These are phyloP conservation scores for Buphagus erythrorhynchus DNA, from an alignment of 2,797 vertebrate species.

Conservation along the genomic window DNA sequence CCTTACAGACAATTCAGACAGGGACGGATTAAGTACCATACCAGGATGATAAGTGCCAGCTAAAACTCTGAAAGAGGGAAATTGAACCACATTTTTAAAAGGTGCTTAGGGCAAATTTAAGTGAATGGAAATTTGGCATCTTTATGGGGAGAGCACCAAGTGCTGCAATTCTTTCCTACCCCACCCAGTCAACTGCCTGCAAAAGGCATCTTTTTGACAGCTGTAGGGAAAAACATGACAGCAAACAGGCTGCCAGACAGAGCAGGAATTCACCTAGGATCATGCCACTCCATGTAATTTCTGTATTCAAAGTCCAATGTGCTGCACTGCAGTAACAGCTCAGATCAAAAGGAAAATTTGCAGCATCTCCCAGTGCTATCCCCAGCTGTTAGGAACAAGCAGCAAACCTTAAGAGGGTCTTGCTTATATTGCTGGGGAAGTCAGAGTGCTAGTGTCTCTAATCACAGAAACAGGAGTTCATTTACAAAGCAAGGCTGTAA, in stretches of 20 bases:
- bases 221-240: not conserved
- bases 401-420: not conserved
- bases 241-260: not conserved
- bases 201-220: not conserved
- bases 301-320: not conserved
- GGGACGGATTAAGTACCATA: constrained; percentile 2
- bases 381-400: not conserved
- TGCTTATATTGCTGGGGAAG: not conserved
- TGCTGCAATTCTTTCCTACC: not conserved
- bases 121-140: not conserved
- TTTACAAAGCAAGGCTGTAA: not conserved
- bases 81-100: not conserved
- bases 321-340: not conserved
- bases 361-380: not conserved
- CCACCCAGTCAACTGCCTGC: not conserved
- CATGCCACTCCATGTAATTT: not conserved
- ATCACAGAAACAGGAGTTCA: not conserved
- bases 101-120: not conserved
- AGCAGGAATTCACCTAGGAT: not conserved
- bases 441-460: not conserved
- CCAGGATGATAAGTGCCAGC: not conserved
- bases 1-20: not conserved
- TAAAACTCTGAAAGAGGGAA: not conserved
- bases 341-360: not conserved
- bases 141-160: not conserved